Percentiles rank a stretch among this genome's conserved stretches.
phyloP scores from a whole-genome alignment of 92 coral and sea anemone genomes.

The Porites evermanni region DNA sequence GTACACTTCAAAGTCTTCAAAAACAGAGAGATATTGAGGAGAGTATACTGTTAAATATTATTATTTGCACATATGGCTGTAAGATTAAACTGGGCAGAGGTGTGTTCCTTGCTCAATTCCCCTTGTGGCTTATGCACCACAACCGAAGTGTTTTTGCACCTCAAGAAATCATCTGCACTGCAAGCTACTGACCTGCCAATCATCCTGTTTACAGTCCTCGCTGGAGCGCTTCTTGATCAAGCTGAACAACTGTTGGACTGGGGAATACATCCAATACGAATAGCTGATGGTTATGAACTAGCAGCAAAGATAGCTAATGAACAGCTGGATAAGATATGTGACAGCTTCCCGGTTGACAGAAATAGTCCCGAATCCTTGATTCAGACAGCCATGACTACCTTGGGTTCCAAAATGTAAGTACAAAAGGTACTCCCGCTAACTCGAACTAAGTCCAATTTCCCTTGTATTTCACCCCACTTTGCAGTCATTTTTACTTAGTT shows the following conservation, averaged over 20 bases:
- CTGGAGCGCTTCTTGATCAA: constrained; percentile 98
- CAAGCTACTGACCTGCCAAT: neutral
- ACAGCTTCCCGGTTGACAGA: constrained; percentile 89
- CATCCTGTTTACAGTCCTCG: constrained; percentile 68
- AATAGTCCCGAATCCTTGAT: constrained; percentile 84
- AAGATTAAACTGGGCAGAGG: no score
- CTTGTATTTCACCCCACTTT: no score
- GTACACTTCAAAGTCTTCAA: no score
- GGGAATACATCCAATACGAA: constrained; percentile 98
- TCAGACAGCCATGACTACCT: constrained; percentile 98
- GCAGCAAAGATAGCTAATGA: constrained; percentile 96
- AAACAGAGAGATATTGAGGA: no score
- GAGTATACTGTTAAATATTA: no score
- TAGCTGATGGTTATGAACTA: constrained; percentile 98
- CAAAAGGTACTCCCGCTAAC: neutral
- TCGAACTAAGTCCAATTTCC: no score
- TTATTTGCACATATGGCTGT: no score
- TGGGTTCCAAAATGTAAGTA: constrained; percentile 98
- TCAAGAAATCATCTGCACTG: no score
- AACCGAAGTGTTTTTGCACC: no score
- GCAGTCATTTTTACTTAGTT: no score
- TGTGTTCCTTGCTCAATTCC: no score
- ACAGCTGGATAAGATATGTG: constrained; percentile 92
- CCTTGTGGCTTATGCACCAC: no score
- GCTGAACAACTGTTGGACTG: constrained; percentile 99